phyloP scores from a whole-genome alignment of 1,140 invertebrate genomes.

The Pteromalus puparum region DNA sequence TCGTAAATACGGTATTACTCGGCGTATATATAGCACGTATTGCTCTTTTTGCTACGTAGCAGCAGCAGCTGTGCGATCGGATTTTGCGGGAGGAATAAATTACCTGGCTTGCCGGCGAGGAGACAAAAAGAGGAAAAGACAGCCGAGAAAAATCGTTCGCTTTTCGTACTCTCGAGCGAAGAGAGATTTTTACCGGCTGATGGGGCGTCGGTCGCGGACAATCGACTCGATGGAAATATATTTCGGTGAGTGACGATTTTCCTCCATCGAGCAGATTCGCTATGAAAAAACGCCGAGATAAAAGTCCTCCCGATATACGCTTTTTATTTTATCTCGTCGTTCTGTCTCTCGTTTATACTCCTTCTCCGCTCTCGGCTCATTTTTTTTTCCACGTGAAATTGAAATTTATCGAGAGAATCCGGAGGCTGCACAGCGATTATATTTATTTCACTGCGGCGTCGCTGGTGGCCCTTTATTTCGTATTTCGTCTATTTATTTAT shows the following conservation, averaged over 20 bases:
- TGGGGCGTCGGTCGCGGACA: slow-evolving; percentile 5
- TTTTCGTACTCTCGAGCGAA: slow-evolving; percentile 4
- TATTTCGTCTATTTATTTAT: not conserved
- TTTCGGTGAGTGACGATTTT: slow-evolving; percentile 37
- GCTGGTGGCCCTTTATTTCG: not conserved
- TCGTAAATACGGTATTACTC: not conserved
- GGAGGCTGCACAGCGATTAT: not conserved
- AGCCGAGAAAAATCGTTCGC: slow-evolving; percentile 3
- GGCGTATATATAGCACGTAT: too few species aligned
- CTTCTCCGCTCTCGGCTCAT: not conserved
- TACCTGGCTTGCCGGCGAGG: not conserved
- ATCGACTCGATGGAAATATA: slow-evolving; percentile 33
- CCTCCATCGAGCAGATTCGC: slow-evolving; percentile 14
- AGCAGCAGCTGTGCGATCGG: not conserved
- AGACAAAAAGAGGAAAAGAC: not conserved
- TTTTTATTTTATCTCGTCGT: not conserved
- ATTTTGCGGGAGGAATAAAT: slow-evolving; percentile 20
- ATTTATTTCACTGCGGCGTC: not conserved
- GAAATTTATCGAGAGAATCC: slow-evolving; percentile 34
- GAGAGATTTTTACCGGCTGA: slow-evolving; percentile 16
- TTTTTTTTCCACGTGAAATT: not conserved
- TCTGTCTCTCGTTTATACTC: not conserved
- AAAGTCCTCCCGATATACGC: not conserved
- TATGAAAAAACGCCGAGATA: slow-evolving; percentile 28
- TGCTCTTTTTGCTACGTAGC: not conserved